These are phyloP conservation scores for Neostethus bicornis DNA, from an alignment of 2,797 vertebrate species.

Conservation along the genomic window DNA sequence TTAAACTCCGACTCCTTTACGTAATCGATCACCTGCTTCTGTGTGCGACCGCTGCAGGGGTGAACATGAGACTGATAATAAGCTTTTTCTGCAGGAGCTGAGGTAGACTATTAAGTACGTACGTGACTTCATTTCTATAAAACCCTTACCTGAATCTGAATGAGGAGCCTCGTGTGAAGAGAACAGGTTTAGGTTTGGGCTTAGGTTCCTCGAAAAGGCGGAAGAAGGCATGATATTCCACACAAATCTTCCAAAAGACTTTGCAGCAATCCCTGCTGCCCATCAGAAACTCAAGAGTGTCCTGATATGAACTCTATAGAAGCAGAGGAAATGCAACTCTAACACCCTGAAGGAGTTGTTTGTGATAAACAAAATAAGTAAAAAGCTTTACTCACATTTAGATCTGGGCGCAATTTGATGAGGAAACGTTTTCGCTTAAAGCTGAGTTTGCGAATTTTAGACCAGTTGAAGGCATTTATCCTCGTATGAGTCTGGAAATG, in stretches of 20 bases:
- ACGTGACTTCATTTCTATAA: conserved; percentile 3
- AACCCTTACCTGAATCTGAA: conserved; percentile 93
- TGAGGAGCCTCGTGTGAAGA: conserved; percentile 95
- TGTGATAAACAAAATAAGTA: neutral
- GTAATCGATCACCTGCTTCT: conserved; percentile 98
- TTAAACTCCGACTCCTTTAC: conserved; percentile 96
- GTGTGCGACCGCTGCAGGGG: conserved; percentile 89
- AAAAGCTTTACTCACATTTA: conserved; percentile 85
- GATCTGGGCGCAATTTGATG: conserved; percentile 93
- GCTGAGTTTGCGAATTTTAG: conserved; percentile 97
- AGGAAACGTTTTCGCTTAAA: conserved; percentile 99
- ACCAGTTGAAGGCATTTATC: conserved; percentile 99
- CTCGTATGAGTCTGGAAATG: conserved; percentile 88
- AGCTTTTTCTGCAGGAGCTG: conserved; percentile 26
- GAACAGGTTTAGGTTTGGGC: conserved; percentile 93
- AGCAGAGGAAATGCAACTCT: neutral
- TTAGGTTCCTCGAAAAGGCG: conserved; percentile 97
- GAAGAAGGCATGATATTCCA: conserved; percentile 98
- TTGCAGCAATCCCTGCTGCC: conserved; percentile 96
- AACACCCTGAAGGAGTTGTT: neutral
- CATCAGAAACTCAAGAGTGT: conserved; percentile 97
- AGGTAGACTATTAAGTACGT: conserved; percentile 21
- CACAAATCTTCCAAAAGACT: conserved; percentile 98
- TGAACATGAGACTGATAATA: conserved; percentile 34
- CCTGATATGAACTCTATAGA: conserved; percentile 89